Evolutionary conservation across 2,113 vertebrate species (phyloP).

Genomic region (Phainopepla nitens): DNA sequence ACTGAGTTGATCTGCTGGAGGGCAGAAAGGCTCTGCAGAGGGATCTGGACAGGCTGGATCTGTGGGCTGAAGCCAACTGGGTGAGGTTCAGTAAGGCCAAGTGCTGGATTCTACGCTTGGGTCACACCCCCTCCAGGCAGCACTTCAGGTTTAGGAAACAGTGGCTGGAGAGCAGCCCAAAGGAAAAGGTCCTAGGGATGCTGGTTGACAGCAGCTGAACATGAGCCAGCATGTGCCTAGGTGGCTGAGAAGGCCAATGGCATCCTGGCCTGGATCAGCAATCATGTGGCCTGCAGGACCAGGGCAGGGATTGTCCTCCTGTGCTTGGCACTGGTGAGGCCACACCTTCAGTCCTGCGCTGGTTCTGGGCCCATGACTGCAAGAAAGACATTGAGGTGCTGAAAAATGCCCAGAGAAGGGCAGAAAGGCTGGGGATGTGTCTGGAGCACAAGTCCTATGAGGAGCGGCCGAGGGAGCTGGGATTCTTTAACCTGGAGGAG

Average conservation of each 20-base stretch:
- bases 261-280: not conserved
- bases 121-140: not conserved
- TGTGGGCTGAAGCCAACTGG: not conserved
- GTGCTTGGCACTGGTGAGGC: too few relatives aligned
- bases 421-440: not conserved
- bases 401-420: not conserved
- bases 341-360: rapidly evolving
- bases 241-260: not conserved
- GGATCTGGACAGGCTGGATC: not conserved
- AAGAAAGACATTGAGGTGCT: not conserved
- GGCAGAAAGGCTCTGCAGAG: not conserved
- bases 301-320: not conserved
- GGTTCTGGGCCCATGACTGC: rapidly evolving
- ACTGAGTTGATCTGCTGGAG: not conserved
- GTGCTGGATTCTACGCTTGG: not conserved
- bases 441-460: rapidly evolving
- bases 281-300: not conserved
- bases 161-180: not conserved
- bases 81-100: not conserved
- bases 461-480: not conserved
- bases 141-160: not conserved
- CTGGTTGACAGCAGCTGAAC: not conserved
- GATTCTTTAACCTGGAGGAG: not conserved
- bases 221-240: rapidly evolving
- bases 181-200: not conserved